A percentile compares a stretch with the other conserved stretches of the same genome.
phyloP scores from a whole-genome alignment of 1,140 invertebrate genomes.

The Trichogramma pretiosum region DNA sequence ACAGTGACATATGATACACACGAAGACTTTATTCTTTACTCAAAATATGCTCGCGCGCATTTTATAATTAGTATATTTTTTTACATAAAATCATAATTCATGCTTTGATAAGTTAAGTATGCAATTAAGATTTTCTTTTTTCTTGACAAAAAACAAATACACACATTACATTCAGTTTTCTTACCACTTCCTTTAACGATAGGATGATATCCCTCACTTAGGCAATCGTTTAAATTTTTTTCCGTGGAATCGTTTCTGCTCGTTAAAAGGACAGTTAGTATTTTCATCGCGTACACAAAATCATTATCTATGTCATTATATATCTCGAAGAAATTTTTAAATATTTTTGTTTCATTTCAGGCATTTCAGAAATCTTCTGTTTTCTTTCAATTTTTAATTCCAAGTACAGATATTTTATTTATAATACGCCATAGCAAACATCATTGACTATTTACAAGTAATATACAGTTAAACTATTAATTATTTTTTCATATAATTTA shows the following conservation, averaged over 20 bases:
- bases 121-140: too few species aligned
- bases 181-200: conserved; percentile 2
- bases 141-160: too few species aligned
- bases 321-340: not conserved
- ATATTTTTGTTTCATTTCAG: conserved; percentile 12
- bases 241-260: too few species aligned
- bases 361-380: too few species aligned
- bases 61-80: too few species aligned
- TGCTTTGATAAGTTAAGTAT: too few species aligned
- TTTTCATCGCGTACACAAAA: not conserved
- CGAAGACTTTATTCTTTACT: too few species aligned
- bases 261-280: conserved; percentile 11
- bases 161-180: conserved; percentile 19
- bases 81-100: too few species aligned
- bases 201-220: too few species aligned
- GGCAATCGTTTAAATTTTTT: not conserved
- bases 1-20: too few species aligned
- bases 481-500: too few species aligned
- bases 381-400: conserved; percentile 32
- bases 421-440: conserved; percentile 40
- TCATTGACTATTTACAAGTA: conserved; percentile 44
- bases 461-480: conserved; percentile 40
- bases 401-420: conserved; percentile 43
- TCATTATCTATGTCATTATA: not conserved
- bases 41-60: too few species aligned